phyloP scores from a whole-genome alignment of 2,888 invertebrate genomes.

The Crematogaster levior region DNA sequence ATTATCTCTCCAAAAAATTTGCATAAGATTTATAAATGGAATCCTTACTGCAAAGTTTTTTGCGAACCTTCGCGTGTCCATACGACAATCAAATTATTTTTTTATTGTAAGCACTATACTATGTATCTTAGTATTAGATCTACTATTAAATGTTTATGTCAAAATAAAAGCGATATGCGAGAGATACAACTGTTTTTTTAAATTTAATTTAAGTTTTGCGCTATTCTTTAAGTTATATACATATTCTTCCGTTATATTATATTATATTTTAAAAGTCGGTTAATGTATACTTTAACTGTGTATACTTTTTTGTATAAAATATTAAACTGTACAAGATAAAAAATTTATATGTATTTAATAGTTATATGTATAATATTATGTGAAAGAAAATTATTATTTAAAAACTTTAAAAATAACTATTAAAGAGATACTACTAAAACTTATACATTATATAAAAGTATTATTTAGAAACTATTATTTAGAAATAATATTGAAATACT shows the following conservation, averaged over 20 bases:
- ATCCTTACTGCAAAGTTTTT: neutral
- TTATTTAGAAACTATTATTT: neutral
- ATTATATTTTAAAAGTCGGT: neutral
- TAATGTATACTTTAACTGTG: neutral
- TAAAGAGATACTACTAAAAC: too few species aligned
- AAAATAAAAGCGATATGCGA: slow-evolving; percentile 65
- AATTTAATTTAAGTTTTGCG: neutral
- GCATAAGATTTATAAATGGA: neutral
- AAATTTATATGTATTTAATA: neutral
- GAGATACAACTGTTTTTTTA: neutral
- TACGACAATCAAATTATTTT: slow-evolving; percentile 74
- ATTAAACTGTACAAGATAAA: neutral
- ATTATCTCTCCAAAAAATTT: slow-evolving; percentile 3
- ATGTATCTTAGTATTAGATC: slow-evolving; percentile 64
- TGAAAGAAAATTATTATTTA: neutral
- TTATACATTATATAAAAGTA: neutral
- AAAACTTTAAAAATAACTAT: neutral
- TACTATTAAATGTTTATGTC: slow-evolving; percentile 71
- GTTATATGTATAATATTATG: neutral
- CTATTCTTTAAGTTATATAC: neutral
- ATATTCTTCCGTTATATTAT: neutral
- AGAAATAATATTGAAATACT: too few species aligned
- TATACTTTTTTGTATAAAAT: neutral
- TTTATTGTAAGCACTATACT: slow-evolving; percentile 64
- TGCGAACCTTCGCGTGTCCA: slow-evolving; percentile 48